Percentiles rank a stretch among this genome's conserved stretches.
These are phyloP conservation scores for Neoniphon sammara DNA, from an alignment of 2,797 vertebrate genomes.

Conservation along the genomic window DNA sequence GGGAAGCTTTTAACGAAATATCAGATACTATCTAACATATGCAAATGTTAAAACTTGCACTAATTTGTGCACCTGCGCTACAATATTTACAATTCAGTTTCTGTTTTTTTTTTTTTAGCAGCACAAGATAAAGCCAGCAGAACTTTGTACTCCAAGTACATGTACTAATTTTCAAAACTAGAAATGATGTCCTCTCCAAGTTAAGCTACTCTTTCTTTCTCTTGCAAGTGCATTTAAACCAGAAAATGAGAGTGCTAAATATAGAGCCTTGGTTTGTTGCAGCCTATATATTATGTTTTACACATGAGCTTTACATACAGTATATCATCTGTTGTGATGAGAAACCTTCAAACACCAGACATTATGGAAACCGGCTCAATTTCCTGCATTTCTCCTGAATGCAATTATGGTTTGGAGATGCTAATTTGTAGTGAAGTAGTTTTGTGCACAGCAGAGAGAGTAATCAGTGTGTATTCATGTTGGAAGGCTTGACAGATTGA, in stretches of 20 bases:
- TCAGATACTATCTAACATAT: background rate
- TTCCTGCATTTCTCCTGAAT: conserved; percentile 65
- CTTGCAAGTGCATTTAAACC: background rate
- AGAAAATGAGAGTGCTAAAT: conserved; percentile 17
- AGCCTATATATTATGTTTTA: conserved; percentile 39
- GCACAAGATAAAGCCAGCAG: background rate
- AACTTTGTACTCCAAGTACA: conserved; percentile 17
- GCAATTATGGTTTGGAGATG: conserved; percentile 73
- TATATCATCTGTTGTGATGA: conserved; percentile 54
- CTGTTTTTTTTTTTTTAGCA: background rate
- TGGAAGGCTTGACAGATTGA: conserved; percentile 76
- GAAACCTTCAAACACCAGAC: conserved; percentile 24
- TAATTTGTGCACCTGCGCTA: conserved; percentile 5
- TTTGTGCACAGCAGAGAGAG: conserved; percentile 66
- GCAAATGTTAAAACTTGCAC: background rate
- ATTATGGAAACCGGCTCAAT: conserved; percentile 44
- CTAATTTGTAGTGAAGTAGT: conserved; percentile 72
- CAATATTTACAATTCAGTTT: conserved; percentile 21
- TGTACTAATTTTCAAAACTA: background rate
- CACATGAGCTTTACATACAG: conserved; percentile 28
- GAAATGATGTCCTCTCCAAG: background rate
- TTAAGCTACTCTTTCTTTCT: conserved; percentile 1
- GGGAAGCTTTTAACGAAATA: conserved; percentile 11
- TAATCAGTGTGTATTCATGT: conserved; percentile 81
- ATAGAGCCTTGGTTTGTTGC: conserved; percentile 15